Evolutionary conservation across 1,140 invertebrate species (phyloP).

Genomic region (Solen grandis): DNA sequence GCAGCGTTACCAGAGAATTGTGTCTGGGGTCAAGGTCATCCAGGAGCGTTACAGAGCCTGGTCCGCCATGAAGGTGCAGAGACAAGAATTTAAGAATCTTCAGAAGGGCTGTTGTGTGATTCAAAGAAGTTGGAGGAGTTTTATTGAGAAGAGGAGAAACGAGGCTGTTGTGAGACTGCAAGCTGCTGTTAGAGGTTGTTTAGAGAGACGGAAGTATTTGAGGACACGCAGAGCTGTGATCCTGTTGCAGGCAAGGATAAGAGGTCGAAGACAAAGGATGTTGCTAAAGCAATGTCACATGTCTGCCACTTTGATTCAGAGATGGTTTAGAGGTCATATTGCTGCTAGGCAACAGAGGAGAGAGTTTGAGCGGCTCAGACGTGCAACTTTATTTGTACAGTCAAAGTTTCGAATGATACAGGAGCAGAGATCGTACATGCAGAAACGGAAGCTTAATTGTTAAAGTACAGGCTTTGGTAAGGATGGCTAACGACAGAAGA

Average conservation of each 20-base stretch:
- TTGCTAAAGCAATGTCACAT: background rate
- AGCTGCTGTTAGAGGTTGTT: conserved; percentile 14
- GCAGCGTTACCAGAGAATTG: background rate
- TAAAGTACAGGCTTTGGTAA: conserved; percentile 31
- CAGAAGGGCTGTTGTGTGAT: conserved; percentile 34
- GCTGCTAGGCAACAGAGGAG: conserved; percentile 1
- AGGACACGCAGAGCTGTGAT: conserved; percentile 53
- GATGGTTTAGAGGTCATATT: conserved; percentile 25
- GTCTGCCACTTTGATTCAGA: conserved; percentile 38
- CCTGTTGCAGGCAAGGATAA: conserved; percentile 25
- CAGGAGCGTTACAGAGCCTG: conserved; percentile 56
- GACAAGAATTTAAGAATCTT: background rate
- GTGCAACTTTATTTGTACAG: conserved; percentile 63
- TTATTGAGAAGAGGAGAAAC: conserved; percentile 11
- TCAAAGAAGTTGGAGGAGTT: conserved; percentile 38
- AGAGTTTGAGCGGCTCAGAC: background rate
- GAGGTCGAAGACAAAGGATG: conserved; percentile 15
- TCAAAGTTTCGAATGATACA: conserved; percentile 44
- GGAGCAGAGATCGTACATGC: conserved; percentile 21
- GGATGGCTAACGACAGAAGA: background rate
- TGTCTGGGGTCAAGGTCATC: conserved; percentile 43
- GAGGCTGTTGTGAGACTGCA: conserved; percentile 63
- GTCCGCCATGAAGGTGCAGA: conserved; percentile 14
- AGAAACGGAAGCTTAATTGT: no score
- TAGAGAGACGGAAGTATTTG: conserved; percentile 9